Evolutionary conservation across 2,113 vertebrate genomes (phyloP).

Genomic region (Panthera uncia): DNA sequence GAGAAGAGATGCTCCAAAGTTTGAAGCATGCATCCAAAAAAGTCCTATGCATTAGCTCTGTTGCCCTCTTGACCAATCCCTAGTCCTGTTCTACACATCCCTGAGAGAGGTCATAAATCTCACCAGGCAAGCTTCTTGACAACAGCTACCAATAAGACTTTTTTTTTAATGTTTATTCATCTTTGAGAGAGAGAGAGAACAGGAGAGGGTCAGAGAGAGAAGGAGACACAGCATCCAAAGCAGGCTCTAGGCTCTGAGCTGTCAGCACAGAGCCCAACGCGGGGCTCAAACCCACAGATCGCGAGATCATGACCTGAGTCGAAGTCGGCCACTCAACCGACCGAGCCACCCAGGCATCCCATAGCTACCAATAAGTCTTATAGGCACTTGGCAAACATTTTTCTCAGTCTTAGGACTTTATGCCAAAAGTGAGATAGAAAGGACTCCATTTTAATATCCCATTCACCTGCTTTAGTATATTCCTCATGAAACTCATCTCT

Average conservation of each 20-base stretch:
- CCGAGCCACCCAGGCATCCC: too few relatives aligned
- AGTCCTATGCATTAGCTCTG: rapidly evolving
- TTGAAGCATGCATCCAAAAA: too few relatives aligned
- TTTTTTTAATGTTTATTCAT: too few relatives aligned
- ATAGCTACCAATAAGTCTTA: not conserved
- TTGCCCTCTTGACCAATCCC: rapidly evolving
- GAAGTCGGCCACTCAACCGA: too few relatives aligned
- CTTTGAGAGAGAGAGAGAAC: too few relatives aligned
- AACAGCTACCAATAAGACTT: not conserved
- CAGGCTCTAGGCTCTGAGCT: too few relatives aligned
- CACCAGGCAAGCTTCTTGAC: not conserved
- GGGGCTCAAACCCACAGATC: too few relatives aligned
- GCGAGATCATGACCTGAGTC: too few relatives aligned
- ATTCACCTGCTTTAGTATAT: not conserved
- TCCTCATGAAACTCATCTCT: not conserved
- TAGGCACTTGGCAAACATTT: not conserved
- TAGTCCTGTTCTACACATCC: not conserved
- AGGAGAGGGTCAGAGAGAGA: too few relatives aligned
- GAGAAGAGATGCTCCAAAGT: not conserved
- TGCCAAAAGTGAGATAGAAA: not conserved
- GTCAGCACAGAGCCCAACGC: too few relatives aligned
- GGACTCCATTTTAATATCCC: not conserved
- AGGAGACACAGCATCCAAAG: too few relatives aligned
- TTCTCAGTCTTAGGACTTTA: not conserved
- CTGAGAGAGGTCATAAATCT: not conserved